Percentiles rank a stretch among this genome's conserved stretches.
phyloP scores from a whole-genome alignment of 2,113 vertebrate species.

The Spheniscus mendiculus region DNA sequence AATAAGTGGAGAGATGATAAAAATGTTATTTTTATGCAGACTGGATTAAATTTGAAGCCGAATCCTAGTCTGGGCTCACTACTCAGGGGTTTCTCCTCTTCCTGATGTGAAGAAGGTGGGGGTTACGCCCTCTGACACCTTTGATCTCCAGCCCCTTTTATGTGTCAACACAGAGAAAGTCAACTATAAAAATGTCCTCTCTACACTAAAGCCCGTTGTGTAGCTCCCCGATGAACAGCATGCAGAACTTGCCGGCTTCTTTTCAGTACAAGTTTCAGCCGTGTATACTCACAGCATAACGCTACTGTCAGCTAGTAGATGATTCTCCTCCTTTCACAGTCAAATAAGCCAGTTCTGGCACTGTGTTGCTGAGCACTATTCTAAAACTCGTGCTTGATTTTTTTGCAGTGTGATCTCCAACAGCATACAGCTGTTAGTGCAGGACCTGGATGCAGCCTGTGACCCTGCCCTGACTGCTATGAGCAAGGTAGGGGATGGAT shows the following conservation, averaged over 20 bases:
- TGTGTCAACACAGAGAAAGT: not conserved
- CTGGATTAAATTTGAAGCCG: not conserved
- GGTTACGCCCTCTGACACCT: not conserved
- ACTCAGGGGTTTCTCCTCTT: not conserved
- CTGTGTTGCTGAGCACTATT: not conserved
- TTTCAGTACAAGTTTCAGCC: not conserved
- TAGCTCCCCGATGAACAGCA: not conserved
- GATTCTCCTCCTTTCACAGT: not conserved
- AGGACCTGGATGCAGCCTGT: constrained; percentile 95
- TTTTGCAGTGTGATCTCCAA: constrained; percentile 92
- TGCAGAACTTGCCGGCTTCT: not conserved
- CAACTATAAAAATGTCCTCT: not conserved
- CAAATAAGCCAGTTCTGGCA: not conserved
- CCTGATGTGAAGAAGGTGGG: not conserved
- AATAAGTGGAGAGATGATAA: not conserved
- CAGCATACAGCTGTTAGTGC: constrained; percentile 96
- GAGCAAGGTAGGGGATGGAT: constrained; percentile 88
- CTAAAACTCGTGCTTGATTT: not conserved
- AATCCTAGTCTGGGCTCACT: not conserved
- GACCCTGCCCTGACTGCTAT: constrained; percentile 96
- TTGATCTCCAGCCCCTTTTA: not conserved
- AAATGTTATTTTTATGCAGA: not conserved
- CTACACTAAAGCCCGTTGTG: not conserved
- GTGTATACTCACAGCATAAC: not conserved
- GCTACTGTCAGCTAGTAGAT: not conserved